Evolutionary conservation across 2,113 vertebrate species (phyloP), one percentile per base, ranked within the genome.

Genomic region (Aegithalos caudatus): DNA sequence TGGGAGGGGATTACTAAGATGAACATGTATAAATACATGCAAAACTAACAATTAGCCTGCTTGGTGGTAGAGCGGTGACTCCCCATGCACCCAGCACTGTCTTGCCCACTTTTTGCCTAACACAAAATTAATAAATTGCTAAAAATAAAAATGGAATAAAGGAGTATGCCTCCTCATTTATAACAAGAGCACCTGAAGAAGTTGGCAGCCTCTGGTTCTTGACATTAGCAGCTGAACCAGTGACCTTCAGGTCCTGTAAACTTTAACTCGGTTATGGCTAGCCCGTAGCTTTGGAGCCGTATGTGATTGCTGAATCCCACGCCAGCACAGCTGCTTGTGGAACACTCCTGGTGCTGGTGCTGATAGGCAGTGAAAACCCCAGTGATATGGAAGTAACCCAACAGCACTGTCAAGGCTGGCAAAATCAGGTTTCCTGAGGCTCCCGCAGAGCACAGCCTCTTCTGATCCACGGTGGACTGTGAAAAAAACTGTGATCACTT

Each of bases 341-440:
- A 12, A 61, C 3, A 2, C 19, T 48, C 62, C 57, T 57, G 45
- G 24, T 16, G 8, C 33, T 31, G 47, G 28, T 29, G 4, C 60
- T 61, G 70, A 35, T 24, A 20, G 38, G 35, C 51, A 33, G 4
- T 7, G 13, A 58, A 81, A 70, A 40, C 22, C 28, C 22, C 1
- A 0, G 24, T 3, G 1, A 53, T 10, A n/a, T 0, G 4, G 27
- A 78, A 79, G 42, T 24, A 70, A 62, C 14, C 5, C 51, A 82
- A 44, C 0, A 1, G 31, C 14, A 37, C 57, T 76, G 29, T 25
- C 2, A 3, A n/a, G 20, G 29, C 60, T 42, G 29, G 57, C 48
- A 86, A 90, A 83, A 54, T 3, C 9, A 19, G 14, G 19, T 61
- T 86, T 42, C 45, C 28, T 3, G 5, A 27, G 48, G 50, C 27